Percentiles rank a stretch among this genome's conserved stretches.
phyloP scores from a whole-genome alignment of 2,888 invertebrate species.

The Tyria jacobaeae region DNA sequence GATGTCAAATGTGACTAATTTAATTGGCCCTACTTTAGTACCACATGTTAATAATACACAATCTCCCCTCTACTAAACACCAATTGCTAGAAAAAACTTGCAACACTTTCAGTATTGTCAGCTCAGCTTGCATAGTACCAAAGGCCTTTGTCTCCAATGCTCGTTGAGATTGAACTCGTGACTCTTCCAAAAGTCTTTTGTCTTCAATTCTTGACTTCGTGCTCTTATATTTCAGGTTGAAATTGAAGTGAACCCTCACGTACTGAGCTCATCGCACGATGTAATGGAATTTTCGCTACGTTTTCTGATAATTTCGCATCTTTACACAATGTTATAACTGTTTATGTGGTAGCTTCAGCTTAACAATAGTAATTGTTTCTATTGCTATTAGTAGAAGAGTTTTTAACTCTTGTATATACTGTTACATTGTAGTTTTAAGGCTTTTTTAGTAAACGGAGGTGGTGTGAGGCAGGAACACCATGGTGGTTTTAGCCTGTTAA shows the following conservation, averaged over 20 bases:
- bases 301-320: slow-evolving; percentile 3
- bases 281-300: slow-evolving; percentile 10
- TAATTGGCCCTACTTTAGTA: too few relatives aligned
- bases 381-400: background rate
- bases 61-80: background rate
- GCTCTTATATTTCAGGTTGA: slow-evolving; percentile 31
- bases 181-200: slow-evolving; percentile 32
- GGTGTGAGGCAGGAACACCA: too few relatives aligned
- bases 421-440: too few relatives aligned
- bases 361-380: background rate
- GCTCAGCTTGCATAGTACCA: slow-evolving; percentile 1
- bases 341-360: background rate
- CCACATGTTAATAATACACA: background rate
- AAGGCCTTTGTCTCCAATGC: slow-evolving; percentile 27
- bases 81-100: background rate
- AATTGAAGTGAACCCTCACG: slow-evolving; percentile 17
- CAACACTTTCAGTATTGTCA: background rate
- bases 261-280: slow-evolving; percentile 1
- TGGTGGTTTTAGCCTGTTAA: too few relatives aligned
- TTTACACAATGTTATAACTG: background rate
- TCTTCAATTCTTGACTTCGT: slow-evolving; percentile 27
- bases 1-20: too few relatives aligned
- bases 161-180: slow-evolving; percentile 27
- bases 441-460: too few relatives aligned
- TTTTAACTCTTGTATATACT: too few relatives aligned